These are phyloP conservation scores for Sebastes schlegelii DNA, from an alignment of 2,113 vertebrate species.

Conservation along the genomic window DNA sequence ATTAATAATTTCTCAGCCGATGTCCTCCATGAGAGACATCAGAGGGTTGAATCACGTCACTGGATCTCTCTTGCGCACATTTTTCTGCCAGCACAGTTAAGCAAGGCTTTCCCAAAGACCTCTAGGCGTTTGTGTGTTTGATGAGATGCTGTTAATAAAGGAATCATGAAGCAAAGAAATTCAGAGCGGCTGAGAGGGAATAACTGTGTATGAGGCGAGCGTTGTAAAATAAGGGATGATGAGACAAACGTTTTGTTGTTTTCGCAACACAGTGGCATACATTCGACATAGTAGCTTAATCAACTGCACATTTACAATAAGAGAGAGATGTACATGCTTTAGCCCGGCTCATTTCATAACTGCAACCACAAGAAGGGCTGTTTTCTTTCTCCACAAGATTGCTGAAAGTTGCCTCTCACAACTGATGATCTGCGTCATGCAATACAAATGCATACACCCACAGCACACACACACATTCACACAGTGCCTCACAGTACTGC, in stretches of 20 bases:
- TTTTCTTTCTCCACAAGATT: conserved; percentile 36
- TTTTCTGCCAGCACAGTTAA: conserved; percentile 75
- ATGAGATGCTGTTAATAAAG: conserved; percentile 79
- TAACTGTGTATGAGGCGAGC: conserved; percentile 32
- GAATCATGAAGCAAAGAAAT: conserved; percentile 59
- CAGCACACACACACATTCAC: conserved; percentile 9
- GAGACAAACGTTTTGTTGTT: conserved; percentile 16
- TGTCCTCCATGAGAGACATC: conserved; percentile 81
- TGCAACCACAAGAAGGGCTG: conserved; percentile 60
- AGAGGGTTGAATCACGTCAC: conserved; percentile 72
- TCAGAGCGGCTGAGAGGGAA: conserved; percentile 46
- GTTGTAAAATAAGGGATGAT: conserved; percentile 38
- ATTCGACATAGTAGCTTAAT: conserved; percentile 19
- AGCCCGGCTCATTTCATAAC: conserved; percentile 66
- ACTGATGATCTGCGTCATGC: conserved; percentile 33
- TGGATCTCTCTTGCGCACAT: conserved; percentile 69
- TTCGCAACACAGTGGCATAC: conserved; percentile 30
- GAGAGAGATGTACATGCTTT: conserved; percentile 11
- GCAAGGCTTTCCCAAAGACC: conserved; percentile 74
- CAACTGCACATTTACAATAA: conserved; percentile 16
- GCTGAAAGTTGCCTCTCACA: conserved; percentile 22
- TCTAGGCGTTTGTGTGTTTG: conserved; percentile 73
- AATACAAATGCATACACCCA: conserved; percentile 32
- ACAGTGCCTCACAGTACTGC: background rate
- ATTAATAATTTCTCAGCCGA: conserved; percentile 85